Percentiles rank a stretch among this genome's conserved stretches.
Conservation (phyloP, 1,140 invertebrate genomes). For the Apis florea region DNA sequence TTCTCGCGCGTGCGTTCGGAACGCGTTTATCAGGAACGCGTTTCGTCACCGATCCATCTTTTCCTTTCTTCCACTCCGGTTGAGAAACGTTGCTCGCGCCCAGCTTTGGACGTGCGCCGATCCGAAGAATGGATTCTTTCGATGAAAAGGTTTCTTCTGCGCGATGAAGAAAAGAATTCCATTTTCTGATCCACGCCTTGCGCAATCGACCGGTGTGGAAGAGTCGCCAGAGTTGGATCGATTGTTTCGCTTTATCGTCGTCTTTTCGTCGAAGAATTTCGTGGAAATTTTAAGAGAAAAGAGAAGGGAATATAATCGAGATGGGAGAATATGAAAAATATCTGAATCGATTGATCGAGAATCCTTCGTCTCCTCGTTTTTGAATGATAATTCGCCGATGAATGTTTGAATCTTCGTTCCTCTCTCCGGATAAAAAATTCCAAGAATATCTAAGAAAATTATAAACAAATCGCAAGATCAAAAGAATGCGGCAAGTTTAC, state of each 20-base stretch:
- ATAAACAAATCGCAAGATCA: too few species aligned
- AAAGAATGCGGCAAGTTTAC: too few species aligned
- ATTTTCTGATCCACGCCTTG: background rate
- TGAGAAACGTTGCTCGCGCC: slow-evolving; percentile 38
- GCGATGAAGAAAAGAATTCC: background rate
- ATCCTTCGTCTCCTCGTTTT: background rate
- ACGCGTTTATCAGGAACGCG: slow-evolving; percentile 36
- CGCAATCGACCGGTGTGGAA: background rate
- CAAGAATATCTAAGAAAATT: too few species aligned
- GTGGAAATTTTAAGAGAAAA: too few species aligned
- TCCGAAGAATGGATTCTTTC: background rate
- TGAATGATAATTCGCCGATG: background rate
- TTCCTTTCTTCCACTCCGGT: slow-evolving; percentile 15
- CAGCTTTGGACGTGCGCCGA: background rate
- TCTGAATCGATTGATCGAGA: too few species aligned
- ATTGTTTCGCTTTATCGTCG: background rate
- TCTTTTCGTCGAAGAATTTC: background rate
- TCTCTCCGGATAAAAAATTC: too few species aligned
- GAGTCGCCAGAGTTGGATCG: background rate
- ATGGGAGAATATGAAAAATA: too few species aligned
- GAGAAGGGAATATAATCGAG: too few species aligned
- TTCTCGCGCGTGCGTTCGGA: background rate
- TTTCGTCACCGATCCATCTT: slow-evolving; percentile 47
- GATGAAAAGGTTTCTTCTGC: background rate
- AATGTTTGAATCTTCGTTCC: too few species aligned